Base-by-base conservation (phyloP, 92 coral and sea anemone species). In the Muricea muricata region DNA sequence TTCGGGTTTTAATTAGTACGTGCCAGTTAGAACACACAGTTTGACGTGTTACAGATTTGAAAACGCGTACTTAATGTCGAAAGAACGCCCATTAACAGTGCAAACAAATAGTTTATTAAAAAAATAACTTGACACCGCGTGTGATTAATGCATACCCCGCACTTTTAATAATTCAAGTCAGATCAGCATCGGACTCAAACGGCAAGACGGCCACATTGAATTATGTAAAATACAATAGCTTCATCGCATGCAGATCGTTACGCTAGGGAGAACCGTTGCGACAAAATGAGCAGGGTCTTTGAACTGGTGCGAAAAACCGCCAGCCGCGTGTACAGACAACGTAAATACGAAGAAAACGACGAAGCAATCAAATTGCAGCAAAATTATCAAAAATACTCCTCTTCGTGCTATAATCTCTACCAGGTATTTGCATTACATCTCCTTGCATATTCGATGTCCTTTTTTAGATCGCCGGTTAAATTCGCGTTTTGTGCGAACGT, bases 141-240 rank as follows among this genome's bases (percentile, higher is more conserved):
- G 35, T 63, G 70, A 63, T 63, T 63, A 63, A 63, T n/a, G n/a
- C n/a, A n/a, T 63, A 63, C 37, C 70, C 70, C 70, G 70, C 37
- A 6, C 30, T 63, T 63, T 63, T 63, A 63, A 63, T 63, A 28
- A 63, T 63, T 63, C 70, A 63, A 32, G n/a, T n/a, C n/a, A n/a
- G n/a, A n/a, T n/a, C n/a, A n/a, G n/a, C 70, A 30, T 63, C 39
- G 18, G 20, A 18, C 15, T 20, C 21, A 18, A 12, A 10, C 56
- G 56, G 21, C 56, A 48, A 12, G 56, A 10, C 21, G 56, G 50
- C 50, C 56, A 7, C 5, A 48, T 48, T 48, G 15, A 12, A 6
- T 9, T 45, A 45, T 45, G 15, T 45, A 45, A 45, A 17, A 45
- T 45, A 17, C 50, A 17, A 45, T 45, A 45, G 14, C 50, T 17